Percentiles rank a stretch among this genome's conserved stretches.
Evolutionary conservation across 2,888 invertebrate genomes (phyloP).

Genomic region (Lamellibrachia columna): DNA sequence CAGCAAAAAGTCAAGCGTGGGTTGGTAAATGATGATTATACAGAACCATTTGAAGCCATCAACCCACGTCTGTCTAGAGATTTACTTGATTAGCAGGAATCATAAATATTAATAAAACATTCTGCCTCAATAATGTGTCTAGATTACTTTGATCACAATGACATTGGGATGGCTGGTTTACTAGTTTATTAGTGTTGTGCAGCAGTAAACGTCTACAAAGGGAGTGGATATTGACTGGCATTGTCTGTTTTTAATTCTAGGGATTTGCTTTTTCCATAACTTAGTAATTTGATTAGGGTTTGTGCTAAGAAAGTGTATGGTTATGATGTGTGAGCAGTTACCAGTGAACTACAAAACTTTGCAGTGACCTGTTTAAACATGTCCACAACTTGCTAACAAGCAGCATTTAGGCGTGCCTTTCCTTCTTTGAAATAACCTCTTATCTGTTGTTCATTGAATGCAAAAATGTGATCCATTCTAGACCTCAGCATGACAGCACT

Average conservation of each 20-base stretch:
- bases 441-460: not conserved
- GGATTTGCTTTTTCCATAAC: no score
- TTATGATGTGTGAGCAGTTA: not conserved
- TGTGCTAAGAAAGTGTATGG: not conserved
- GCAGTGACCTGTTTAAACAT: conserved; percentile 6
- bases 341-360: not conserved
- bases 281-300: not conserved
- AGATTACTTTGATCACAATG: no score
- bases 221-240: no score
- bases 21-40: not conserved
- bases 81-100: not conserved
- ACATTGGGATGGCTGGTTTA: no score
- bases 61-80: not conserved
- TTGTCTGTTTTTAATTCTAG: no score
- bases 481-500: not conserved
- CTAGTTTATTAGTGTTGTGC: no score
- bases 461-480: not conserved
- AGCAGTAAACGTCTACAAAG: no score
- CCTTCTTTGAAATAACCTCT: not conserved
- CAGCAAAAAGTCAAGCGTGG: not conserved
- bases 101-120: not conserved
- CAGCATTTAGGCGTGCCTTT: not conserved
- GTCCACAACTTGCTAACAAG: not conserved
- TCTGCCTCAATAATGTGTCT: no score
- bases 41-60: not conserved